phyloP scores from a whole-genome alignment of 2,113 vertebrate species.

The Neodon shergylaensis region DNA sequence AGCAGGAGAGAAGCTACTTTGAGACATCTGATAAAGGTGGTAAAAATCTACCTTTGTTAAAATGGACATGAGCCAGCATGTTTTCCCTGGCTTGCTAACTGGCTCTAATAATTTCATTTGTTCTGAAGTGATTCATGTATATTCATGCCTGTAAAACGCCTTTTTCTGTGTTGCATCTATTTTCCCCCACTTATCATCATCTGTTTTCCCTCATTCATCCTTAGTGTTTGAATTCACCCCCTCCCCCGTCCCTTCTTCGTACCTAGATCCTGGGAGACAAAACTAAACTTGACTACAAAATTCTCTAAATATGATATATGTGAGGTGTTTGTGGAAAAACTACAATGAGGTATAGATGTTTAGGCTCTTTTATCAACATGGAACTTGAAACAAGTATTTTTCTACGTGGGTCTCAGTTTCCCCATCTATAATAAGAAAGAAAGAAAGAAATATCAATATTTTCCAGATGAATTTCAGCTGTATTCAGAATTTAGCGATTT shows the following conservation, averaged over 20 bases:
- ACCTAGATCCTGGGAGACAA: background rate
- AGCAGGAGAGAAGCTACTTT: constrained; percentile 3
- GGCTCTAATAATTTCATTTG: constrained; percentile 50
- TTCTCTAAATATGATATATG: background rate
- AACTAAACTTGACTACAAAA: background rate
- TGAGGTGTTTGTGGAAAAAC: background rate
- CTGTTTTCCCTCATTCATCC: background rate
- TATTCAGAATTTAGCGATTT: constrained; percentile 23
- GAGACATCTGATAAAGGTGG: background rate
- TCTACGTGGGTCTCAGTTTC: background rate
- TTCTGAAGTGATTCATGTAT: constrained; percentile 21
- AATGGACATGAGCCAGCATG: background rate
- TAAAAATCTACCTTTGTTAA: constrained; percentile 41
- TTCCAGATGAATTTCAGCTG: constrained; percentile 9
- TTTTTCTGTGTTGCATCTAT: constrained; percentile 27
- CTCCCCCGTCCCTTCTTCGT: background rate
- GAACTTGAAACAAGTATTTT: background rate
- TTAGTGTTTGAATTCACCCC: background rate
- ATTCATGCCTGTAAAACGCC: constrained; percentile 39
- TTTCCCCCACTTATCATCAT: background rate
- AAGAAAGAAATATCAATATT: background rate
- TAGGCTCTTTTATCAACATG: background rate
- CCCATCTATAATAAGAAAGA: constrained; percentile 1
- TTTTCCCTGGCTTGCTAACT: background rate
- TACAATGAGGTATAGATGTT: background rate